Conservation (phyloP, 2,888 invertebrate species). For the Lepidochrysops patricia region DNA sequence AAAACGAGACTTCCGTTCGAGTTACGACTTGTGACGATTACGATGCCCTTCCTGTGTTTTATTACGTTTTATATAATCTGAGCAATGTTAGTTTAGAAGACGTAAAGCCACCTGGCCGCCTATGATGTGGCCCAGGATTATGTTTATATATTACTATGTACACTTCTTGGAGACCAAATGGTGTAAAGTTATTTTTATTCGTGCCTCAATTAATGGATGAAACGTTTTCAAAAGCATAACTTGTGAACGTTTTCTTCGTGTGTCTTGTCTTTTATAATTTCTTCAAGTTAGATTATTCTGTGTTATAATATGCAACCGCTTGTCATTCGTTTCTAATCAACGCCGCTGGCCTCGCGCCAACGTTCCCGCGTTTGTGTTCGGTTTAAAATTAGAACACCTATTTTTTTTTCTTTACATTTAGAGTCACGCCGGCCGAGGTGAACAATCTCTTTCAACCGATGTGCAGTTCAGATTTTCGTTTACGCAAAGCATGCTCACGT, state of each 20-base stretch:
- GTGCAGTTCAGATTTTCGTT: constrained; percentile 11
- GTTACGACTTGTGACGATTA: not conserved
- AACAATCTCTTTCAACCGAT: constrained; percentile 52
- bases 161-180: not conserved
- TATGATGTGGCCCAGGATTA: not conserved
- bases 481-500: not conserved
- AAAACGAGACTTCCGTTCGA: constrained; percentile 7
- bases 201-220: no score
- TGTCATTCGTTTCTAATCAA: constrained; percentile 46
- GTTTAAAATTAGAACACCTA: constrained; percentile 67
- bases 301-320: constrained; percentile 40
- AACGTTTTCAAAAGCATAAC: no score
- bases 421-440: constrained; percentile 57
- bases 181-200: not conserved
- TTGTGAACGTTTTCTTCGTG: not conserved
- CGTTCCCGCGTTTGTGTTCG: constrained; percentile 54
- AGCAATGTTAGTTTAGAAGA: not conserved
- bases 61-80: not conserved
- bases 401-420: constrained; percentile 58
- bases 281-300: not conserved
- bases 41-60: not conserved
- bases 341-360: constrained; percentile 64
- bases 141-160: not conserved
- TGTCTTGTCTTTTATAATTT: not conserved
- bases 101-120: not conserved